Base-by-base conservation (phyloP, 2,888 invertebrate genomes). In the Heliconius ismenius region DNA sequence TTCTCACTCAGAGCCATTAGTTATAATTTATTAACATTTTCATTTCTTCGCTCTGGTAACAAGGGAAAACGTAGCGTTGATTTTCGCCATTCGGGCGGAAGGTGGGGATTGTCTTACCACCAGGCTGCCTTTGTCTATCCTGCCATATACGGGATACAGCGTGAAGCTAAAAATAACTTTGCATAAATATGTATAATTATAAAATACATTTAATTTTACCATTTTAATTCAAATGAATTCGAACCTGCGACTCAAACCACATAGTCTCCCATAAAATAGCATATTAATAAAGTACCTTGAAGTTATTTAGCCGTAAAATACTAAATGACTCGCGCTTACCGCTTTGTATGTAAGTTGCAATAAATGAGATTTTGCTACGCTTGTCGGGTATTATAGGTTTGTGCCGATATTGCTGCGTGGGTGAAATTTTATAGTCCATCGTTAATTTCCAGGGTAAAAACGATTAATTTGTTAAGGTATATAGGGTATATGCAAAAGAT, bases 381-480 rank as follows among this genome's bases (percentile, higher is more conserved):
- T 76, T 74, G 79, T 79, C 77, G 60, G 65, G 64, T 72, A 64
- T 75, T 77, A 77, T 75, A 75, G 67, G 77, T 80, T 81, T 78
- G 81, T 81, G 82, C 81, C 82, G 83, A 82, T 81, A 82, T 82
- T 79, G 76, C 73, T 76, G 81, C 84, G 81, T 82, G 82, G 80
- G 83, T 82, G 86, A 84, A 83, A 83, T 77, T 75, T 75, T 58
- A 77, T 70, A 60, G 75, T 49, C 32, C 68, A 64, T 70, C 49
- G 49, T 63, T 75, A 75, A 64, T 75, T 26, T 70, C 26, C 73
- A 39, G 62, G 60, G 39, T 43, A 63, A 73, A 73, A 73, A 28
- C 73, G 62, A 73, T 73, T 73, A 73, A 73, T 73, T 73, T 73
- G 73, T 73, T 32, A 70, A 70, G 58, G 32, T 32, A 28, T 28